phyloP scores from a whole-genome alignment of 2,888 invertebrate genomes.

The Leptopilina myrica region DNA sequence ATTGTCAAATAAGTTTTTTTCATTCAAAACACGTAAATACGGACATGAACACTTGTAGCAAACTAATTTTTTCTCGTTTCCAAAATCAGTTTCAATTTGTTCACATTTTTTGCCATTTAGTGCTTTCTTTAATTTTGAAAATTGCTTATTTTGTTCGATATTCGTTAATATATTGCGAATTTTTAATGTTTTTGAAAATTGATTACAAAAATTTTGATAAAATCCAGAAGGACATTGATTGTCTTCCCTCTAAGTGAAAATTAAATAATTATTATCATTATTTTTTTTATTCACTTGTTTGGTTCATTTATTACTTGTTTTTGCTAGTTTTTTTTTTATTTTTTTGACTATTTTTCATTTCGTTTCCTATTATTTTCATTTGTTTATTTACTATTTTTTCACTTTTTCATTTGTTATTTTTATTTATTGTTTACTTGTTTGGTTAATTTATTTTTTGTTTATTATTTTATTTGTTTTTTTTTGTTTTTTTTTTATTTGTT shows the following conservation, averaged over 20 bases:
- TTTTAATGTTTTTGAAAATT: slow-evolving; percentile 13
- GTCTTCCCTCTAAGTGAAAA: background rate
- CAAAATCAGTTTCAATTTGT: background rate
- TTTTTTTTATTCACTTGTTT: no score
- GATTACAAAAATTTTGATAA: background rate
- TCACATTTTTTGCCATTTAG: slow-evolving; percentile 20
- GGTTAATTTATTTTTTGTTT: no score
- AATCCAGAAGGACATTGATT: background rate
- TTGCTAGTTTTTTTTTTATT: no score
- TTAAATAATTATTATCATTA: background rate
- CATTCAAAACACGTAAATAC: slow-evolving; percentile 46
- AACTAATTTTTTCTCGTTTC: slow-evolving; percentile 47
- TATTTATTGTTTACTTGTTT: no score
- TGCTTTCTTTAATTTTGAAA: slow-evolving; percentile 10
- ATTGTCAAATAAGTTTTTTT: slow-evolving; percentile 4
- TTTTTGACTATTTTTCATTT: no score
- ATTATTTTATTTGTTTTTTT: no score
- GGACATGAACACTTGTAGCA: slow-evolving; percentile 58
- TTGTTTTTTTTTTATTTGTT: no score
- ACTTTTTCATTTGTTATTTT: no score
- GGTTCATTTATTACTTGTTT: no score
- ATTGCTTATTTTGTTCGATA: background rate
- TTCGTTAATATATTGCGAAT: slow-evolving; percentile 10
- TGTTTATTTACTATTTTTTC: no score
- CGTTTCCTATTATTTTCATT: no score